phyloP scores from a whole-genome alignment of 2,888 invertebrate genomes.

The Thecophora atra region DNA sequence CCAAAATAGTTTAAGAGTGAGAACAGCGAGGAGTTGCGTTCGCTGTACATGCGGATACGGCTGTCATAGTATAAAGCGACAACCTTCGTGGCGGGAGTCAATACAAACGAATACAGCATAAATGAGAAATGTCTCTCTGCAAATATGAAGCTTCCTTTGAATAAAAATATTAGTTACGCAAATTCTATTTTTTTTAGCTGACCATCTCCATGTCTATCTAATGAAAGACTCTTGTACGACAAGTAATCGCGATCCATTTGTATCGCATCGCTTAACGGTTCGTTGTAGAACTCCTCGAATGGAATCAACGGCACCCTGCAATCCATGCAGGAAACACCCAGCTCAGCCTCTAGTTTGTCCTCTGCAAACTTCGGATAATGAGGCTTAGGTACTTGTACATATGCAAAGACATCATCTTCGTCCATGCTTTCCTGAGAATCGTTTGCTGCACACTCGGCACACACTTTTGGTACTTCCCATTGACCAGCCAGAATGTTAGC shows the following conservation, averaged over 20 bases:
- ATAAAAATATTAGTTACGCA: background rate
- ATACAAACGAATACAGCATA: constrained; percentile 88
- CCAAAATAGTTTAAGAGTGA: constrained; percentile 80
- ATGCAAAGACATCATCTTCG: constrained; percentile 62
- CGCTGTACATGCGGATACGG: constrained; percentile 93
- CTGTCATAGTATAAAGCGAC: constrained; percentile 93
- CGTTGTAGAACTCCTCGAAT: constrained; percentile 93
- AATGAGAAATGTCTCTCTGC: constrained; percentile 81
- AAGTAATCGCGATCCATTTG: constrained; percentile 96
- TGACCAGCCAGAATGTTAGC: constrained; percentile 88
- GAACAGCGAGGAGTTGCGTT: constrained; percentile 84
- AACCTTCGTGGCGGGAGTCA: constrained; percentile 91
- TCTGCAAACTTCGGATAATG: constrained; percentile 65
- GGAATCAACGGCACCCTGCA: constrained; percentile 85
- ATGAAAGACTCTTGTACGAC: constrained; percentile 77
- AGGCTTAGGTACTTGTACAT: constrained; percentile 57
- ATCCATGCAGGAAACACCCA: constrained; percentile 73
- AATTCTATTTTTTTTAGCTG: constrained; percentile 27
- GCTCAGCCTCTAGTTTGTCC: constrained; percentile 71
- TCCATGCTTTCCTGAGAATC: constrained; percentile 52
- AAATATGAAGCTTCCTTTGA: background rate
- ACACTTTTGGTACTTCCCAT: constrained; percentile 67
- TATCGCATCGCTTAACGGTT: constrained; percentile 88
- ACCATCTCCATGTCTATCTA: constrained; percentile 56
- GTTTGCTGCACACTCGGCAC: constrained; percentile 38